phyloP scores from a whole-genome alignment of 2,797 vertebrate genomes.

The Vultur gryphus region DNA sequence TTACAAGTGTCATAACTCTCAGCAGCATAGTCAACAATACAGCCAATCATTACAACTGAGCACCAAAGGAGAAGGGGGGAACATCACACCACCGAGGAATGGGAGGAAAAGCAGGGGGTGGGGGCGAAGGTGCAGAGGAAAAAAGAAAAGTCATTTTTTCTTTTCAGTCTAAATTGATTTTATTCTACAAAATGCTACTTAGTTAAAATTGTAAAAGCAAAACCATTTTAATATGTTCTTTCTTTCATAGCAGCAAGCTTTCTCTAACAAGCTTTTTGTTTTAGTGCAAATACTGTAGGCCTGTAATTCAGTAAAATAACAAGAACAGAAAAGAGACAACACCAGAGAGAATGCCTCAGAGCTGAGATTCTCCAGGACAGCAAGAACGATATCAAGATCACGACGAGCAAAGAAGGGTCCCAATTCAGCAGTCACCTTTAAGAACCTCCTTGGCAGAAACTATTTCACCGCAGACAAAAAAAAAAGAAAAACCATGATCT shows the following conservation, averaged over 20 bases:
- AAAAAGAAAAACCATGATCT: not conserved
- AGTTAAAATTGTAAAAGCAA: conserved; percentile 73
- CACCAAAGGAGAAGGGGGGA: conserved; percentile 40
- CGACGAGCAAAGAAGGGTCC: not conserved
- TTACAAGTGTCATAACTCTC: conserved; percentile 70
- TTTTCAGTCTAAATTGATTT: conserved; percentile 73
- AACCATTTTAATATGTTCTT: conserved; percentile 70
- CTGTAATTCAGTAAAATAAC: conserved; percentile 71
- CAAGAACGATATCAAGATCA: conserved; percentile 49
- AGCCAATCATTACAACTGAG: conserved; percentile 67
- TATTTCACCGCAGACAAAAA: not conserved
- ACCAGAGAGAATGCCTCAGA: conserved; percentile 56
- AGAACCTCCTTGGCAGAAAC: conserved; percentile 45
- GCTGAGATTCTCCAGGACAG: conserved; percentile 44
- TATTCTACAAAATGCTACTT: conserved; percentile 80
- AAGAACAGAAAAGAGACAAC: conserved; percentile 49
- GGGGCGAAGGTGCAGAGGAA: conserved; percentile 12
- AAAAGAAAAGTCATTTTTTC: conserved; percentile 53
- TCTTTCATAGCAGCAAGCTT: conserved; percentile 80
- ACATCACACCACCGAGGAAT: not conserved
- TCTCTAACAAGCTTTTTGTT: conserved; percentile 76
- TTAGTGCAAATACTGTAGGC: conserved; percentile 81
- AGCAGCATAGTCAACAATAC: conserved; percentile 63
- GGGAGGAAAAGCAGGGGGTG: not conserved
- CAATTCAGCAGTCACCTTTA: conserved; percentile 48